These are phyloP conservation scores for Papilio polyxenes DNA, from an alignment of 1,140 invertebrate genomes.

Conservation along the genomic window DNA sequence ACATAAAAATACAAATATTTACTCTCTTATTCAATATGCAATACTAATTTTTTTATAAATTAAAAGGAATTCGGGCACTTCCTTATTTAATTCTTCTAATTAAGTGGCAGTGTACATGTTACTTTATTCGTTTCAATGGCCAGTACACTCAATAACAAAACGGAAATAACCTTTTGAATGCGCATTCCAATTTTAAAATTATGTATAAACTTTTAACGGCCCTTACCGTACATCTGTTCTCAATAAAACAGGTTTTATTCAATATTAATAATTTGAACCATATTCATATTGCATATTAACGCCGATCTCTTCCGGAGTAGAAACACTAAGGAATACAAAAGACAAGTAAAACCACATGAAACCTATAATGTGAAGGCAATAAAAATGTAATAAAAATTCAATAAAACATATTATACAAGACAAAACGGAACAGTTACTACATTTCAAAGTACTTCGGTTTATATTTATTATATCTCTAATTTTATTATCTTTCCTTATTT, in stretches of 20 bases:
- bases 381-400: background rate
- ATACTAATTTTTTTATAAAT: background rate
- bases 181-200: conserved; percentile 3
- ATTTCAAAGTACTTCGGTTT: too few species aligned
- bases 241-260: conserved; percentile 1
- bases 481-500: too few species aligned
- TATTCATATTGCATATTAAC: background rate
- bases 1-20: too few species aligned
- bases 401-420: background rate
- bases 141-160: background rate
- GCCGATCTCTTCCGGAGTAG: background rate
- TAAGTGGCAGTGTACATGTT: background rate
- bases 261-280: background rate
- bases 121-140: background rate
- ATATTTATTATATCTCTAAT: too few species aligned
- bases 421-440: background rate
- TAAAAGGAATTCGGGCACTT: background rate
- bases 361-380: background rate
- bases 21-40: background rate
- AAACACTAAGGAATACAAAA: background rate
- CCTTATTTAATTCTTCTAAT: background rate
- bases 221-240: background rate
- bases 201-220: background rate
- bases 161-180: background rate
- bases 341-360: background rate